Evolutionary conservation across 2,113 vertebrate species (phyloP).

Genomic region (Oryzias curvinotus): DNA sequence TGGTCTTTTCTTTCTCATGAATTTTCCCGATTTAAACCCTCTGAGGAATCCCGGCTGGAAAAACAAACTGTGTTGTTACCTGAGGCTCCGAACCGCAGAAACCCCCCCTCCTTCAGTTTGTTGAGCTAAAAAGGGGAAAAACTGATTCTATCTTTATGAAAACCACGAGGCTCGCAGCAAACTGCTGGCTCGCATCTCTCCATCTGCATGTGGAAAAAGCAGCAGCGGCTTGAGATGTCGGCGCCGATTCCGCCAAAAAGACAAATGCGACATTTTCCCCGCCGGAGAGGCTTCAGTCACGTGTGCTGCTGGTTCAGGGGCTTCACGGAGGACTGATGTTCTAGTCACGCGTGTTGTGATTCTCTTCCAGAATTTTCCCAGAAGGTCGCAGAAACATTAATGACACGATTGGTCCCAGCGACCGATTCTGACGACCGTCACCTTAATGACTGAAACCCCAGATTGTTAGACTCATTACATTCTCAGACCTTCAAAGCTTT

Average conservation of each 20-base stretch:
- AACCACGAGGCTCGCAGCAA: not conserved
- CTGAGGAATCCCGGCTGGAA: not conserved
- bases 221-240: not conserved
- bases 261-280: not conserved
- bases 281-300: too few relatives aligned
- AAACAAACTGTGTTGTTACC: conserved; percentile 1
- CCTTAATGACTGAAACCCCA: too few relatives aligned
- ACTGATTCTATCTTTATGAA: conserved; percentile 4
- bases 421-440: too few relatives aligned
- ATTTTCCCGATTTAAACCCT: not conserved
- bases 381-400: too few relatives aligned
- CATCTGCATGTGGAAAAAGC: not conserved
- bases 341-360: too few relatives aligned
- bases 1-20: not conserved
- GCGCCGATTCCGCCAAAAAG: not conserved
- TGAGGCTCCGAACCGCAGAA: not conserved
- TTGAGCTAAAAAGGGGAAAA: not conserved
- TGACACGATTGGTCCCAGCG: too few relatives aligned
- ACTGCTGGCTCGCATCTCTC: not conserved
- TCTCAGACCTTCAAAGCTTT: too few relatives aligned
- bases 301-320: too few relatives aligned
- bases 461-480: too few relatives aligned
- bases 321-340: too few relatives aligned
- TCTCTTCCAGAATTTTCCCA: too few relatives aligned
- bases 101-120: not conserved